A percentile compares a stretch with the other conserved stretches of the same genome.
Conservation (phyloP, 2,113 vertebrate species). For the Gavialis gangeticus region DNA sequence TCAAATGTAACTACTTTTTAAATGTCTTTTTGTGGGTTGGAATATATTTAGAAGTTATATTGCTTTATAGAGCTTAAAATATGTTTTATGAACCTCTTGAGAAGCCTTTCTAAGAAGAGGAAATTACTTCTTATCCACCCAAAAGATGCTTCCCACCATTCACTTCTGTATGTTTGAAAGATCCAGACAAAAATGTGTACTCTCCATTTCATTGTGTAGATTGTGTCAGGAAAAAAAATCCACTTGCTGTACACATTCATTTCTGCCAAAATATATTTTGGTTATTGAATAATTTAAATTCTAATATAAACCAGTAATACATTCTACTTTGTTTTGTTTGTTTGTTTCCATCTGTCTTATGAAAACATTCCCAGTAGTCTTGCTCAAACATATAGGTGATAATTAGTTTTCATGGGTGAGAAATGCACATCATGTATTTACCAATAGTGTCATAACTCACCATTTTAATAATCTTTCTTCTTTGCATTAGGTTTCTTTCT, state of each 20-base stretch:
- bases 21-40: background rate
- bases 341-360: background rate
- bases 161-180: background rate
- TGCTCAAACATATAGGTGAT: background rate
- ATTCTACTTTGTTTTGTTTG: background rate
- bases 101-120: background rate
- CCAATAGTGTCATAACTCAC: background rate
- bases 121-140: background rate
- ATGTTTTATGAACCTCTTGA: background rate
- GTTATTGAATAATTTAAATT: background rate
- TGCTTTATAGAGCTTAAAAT: background rate
- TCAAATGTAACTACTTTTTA: background rate
- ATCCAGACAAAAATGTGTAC: background rate
- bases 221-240: background rate
- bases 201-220: background rate
- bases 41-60: background rate
- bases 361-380: background rate
- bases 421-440: background rate
- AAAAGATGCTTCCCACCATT: background rate
- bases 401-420: background rate
- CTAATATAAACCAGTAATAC: background rate
- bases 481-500: background rate
- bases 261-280: background rate
- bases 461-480: background rate
- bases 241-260: background rate